phyloP scores from a whole-genome alignment of 2,113 vertebrate genomes.

The Amazona vittata region DNA sequence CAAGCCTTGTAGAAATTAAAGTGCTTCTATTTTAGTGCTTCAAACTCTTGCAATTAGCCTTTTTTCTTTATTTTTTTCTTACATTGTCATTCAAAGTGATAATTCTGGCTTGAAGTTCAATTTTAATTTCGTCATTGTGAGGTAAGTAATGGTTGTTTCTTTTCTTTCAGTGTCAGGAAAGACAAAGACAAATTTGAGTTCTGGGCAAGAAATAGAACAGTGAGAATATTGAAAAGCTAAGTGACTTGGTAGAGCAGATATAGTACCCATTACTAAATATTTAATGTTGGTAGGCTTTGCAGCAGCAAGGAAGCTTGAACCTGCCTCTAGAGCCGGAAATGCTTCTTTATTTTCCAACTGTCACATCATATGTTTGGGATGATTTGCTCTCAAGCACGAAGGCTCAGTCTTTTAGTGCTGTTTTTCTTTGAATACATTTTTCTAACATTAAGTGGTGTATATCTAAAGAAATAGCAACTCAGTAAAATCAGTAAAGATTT shows the following conservation, averaged over 20 bases:
- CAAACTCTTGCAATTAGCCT: background rate
- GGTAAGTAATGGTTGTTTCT: constrained; percentile 15
- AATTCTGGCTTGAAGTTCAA: constrained; percentile 7
- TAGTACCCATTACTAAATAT: constrained; percentile 37
- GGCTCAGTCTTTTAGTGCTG: background rate
- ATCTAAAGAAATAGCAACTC: background rate
- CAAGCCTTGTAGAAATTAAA: background rate
- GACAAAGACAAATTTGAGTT: constrained; percentile 31
- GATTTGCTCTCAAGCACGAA: background rate
- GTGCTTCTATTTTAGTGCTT: constrained; percentile 17
- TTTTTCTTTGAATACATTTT: background rate
- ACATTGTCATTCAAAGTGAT: background rate
- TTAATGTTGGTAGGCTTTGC: constrained; percentile 11
- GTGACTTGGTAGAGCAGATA: background rate
- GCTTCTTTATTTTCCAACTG: background rate
- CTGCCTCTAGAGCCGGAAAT: background rate
- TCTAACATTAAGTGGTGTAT: background rate
- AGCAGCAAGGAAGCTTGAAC: background rate
- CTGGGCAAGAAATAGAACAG: constrained; percentile 45
- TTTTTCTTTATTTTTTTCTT: background rate
- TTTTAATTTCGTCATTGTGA: background rate
- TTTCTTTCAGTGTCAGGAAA: constrained; percentile 16
- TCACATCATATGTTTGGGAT: background rate
- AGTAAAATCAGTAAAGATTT: background rate
- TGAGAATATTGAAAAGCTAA: background rate